A percentile compares a stretch with the other conserved stretches of the same genome.
phyloP scores from a whole-genome alignment of 2,888 invertebrate species.

The Schizotus pectinicornis region DNA sequence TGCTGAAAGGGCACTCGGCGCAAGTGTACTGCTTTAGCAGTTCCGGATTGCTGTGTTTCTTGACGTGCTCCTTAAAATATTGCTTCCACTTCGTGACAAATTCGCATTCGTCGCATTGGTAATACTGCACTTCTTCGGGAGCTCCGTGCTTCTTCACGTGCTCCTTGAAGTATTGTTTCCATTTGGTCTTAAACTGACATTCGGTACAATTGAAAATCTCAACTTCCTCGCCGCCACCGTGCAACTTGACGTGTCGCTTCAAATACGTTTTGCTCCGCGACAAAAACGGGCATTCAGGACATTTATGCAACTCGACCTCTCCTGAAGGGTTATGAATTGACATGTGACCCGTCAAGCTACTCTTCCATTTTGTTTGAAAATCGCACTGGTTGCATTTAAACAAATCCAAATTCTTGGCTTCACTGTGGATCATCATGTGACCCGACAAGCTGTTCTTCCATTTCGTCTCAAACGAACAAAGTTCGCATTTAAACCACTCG shows the following conservation, averaged over 20 bases:
- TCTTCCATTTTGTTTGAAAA: slow-evolving; percentile 36
- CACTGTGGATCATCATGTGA: slow-evolving; percentile 36
- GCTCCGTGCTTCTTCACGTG: slow-evolving; percentile 18
- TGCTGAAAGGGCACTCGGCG: slow-evolving; percentile 19
- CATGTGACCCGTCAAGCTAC: slow-evolving; percentile 34
- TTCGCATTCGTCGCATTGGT: slow-evolving; percentile 20
- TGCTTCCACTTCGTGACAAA: slow-evolving; percentile 21
- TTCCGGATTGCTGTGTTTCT: slow-evolving; percentile 22
- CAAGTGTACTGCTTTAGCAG: slow-evolving; percentile 15
- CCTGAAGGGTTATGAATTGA: slow-evolving; percentile 29
- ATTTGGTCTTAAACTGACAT: slow-evolving; percentile 20
- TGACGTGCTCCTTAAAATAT: slow-evolving; percentile 21
- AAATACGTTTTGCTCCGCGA: slow-evolving; percentile 19
- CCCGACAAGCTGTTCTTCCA: slow-evolving; percentile 24
- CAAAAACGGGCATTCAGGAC: slow-evolving; percentile 15
- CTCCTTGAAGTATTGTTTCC: slow-evolving; percentile 27
- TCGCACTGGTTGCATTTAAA: slow-evolving; percentile 36
- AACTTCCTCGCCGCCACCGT: slow-evolving; percentile 4
- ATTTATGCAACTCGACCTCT: not conserved
- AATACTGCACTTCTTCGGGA: slow-evolving; percentile 13
- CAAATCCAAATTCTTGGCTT: slow-evolving; percentile 33
- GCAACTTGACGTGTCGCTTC: slow-evolving; percentile 17
- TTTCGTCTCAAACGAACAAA: slow-evolving; percentile 18
- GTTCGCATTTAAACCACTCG: slow-evolving; percentile 6
- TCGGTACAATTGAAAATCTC: slow-evolving; percentile 21